Percentiles rank a stretch among this genome's conserved stretches.
These are phyloP conservation scores for Poecile atricapillus DNA, from an alignment of 2,113 vertebrate genomes.

Conservation along the genomic window DNA sequence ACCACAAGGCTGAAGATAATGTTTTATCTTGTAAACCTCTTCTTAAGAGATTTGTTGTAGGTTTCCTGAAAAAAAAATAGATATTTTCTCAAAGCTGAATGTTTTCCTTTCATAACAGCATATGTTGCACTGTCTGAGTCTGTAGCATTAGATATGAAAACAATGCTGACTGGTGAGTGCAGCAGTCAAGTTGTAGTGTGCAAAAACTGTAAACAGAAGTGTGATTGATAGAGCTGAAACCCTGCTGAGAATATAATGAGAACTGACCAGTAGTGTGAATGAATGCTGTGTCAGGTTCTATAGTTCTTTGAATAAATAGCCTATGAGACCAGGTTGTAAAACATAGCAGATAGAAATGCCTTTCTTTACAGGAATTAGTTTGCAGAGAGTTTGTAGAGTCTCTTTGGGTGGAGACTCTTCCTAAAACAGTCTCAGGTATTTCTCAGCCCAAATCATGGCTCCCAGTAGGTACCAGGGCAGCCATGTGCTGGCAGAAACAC, in stretches of 20 bases:
- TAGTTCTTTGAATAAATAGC: background rate
- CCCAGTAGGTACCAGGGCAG: background rate
- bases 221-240: background rate
- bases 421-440: background rate
- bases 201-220: background rate
- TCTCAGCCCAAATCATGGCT: background rate
- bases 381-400: background rate
- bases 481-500: rapidly evolving
- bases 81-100: background rate
- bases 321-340: background rate
- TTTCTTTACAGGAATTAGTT: background rate
- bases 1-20: background rate
- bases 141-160: background rate
- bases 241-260: background rate
- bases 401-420: background rate
- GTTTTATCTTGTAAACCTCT: background rate
- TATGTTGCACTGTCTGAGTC: background rate
- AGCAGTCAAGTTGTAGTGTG: background rate
- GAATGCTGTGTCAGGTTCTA: background rate
- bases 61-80: background rate
- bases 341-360: background rate
- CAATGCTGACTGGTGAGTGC: background rate
- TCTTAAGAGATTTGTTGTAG: background rate
- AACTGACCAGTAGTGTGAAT: background rate
- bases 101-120: background rate